phyloP scores from a whole-genome alignment of 2,113 vertebrate species.

The Lynx canadensis region DNA sequence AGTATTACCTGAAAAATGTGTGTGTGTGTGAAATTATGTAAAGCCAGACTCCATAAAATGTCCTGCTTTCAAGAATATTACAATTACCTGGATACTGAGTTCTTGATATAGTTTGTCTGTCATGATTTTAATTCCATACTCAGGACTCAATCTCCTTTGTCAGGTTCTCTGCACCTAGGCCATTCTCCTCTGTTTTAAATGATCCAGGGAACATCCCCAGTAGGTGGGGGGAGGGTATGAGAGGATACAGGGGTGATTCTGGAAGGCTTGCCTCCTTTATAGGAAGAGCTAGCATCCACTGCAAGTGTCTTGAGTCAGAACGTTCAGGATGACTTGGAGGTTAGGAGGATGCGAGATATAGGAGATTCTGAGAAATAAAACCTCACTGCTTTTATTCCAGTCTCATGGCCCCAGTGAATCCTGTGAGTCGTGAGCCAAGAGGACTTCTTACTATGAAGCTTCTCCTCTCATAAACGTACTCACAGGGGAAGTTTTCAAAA shows the following conservation, averaged over 20 bases:
- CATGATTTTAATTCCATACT: background rate
- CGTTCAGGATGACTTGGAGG: background rate
- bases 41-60: background rate
- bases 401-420: background rate
- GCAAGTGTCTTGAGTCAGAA: background rate
- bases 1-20: background rate
- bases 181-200: background rate
- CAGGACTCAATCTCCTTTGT: background rate
- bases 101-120: background rate
- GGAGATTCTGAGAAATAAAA: background rate
- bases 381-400: background rate
- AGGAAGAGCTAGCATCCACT: background rate
- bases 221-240: background rate
- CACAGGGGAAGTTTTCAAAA: constrained; percentile 14
- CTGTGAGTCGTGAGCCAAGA: background rate
- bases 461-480: constrained; percentile 30
- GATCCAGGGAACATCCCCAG: background rate
- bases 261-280: background rate
- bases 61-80: background rate
- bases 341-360: background rate
- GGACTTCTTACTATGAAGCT: background rate
- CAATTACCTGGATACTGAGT: background rate
- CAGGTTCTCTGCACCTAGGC: background rate
- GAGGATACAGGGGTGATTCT: background rate
- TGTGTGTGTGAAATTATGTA: background rate